phyloP scores from a whole-genome alignment of 2,113 vertebrate species.

The Benitochromis conjunctus region DNA sequence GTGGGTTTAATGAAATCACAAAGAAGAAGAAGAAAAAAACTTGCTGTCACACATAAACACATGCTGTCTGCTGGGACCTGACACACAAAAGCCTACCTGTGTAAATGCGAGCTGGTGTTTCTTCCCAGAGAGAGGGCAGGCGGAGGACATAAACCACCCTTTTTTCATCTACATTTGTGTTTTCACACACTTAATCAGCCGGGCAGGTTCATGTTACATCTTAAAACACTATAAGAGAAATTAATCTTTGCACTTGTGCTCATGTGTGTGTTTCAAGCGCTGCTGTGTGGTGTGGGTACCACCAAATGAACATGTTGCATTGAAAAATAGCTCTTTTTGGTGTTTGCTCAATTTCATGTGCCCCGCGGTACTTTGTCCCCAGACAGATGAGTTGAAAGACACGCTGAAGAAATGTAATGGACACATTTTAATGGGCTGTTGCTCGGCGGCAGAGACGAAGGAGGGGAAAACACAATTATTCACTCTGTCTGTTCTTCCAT shows the following conservation, averaged over 20 bases:
- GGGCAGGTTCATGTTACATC: not conserved
- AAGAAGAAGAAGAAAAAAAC: not conserved
- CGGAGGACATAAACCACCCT: not conserved
- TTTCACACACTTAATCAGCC: not conserved
- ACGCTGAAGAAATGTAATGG: slow-evolving; percentile 5
- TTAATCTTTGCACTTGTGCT: not conserved
- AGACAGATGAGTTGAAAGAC: slow-evolving; percentile 38
- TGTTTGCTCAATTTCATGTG: slow-evolving; percentile 50
- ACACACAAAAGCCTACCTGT: slow-evolving; percentile 1
- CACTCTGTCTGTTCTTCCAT: slow-evolving; percentile 17
- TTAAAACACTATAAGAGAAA: not conserved
- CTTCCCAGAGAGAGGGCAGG: not conserved
- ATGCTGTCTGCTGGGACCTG: not conserved
- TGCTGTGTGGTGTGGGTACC: not conserved
- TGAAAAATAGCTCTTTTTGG: slow-evolving; percentile 37
- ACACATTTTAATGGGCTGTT: slow-evolving; percentile 51
- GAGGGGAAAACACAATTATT: slow-evolving; percentile 30
- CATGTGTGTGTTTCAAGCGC: not conserved
- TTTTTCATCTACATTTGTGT: not conserved
- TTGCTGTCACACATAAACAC: not conserved
- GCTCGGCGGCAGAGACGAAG: not conserved
- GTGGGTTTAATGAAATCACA: not conserved
- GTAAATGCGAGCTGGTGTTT: not conserved
- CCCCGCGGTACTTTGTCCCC: slow-evolving; percentile 19
- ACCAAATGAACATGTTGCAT: not conserved